Evolutionary conservation across 2,888 invertebrate species (phyloP), one percentile per base, ranked within the genome.

Genomic region (Dimorphilus gyrociliatus): DNA sequence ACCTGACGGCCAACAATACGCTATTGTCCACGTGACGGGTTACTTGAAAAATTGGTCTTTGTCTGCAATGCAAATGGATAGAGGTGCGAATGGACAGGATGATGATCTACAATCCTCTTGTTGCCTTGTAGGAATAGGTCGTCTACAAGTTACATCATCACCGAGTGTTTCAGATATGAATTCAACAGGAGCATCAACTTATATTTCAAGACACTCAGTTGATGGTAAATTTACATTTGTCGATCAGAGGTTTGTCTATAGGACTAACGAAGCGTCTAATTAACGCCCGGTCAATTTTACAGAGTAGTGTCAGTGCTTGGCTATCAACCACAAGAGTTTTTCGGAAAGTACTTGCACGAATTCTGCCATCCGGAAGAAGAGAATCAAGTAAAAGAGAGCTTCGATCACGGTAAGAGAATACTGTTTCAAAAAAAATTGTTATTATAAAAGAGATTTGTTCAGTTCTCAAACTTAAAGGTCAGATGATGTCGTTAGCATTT

Each of bases 21-120:
- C 92, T 8, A 92, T 97, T 18, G 88, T 97, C 14, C 97, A 99
- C 62, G 94, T 94, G 67, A 97, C 97, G 17, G 97, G 97, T 10
- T 97, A 99, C 63, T 88, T 97, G 34, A 97, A 97, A 66, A 94
- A 92, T 67, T 94, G 92, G 90, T 88, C 90, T 14, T 88, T 90
- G 19, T 78, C 85, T 60, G n/a, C n/a, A n/a, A n/a, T n/a, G n/a
- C n/a, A n/a, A n/a, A n/a, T n/a, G n/a, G n/a, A n/a, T n/a, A n/a
- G n/a, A n/a, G n/a, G n/a, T n/a, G n/a, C n/a, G n/a, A n/a, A n/a
- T n/a, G n/a, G n/a, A n/a, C 72, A 81, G 4, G 30, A 27, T 7
- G 54, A 55, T 8, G 36, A 39, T 17, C 52, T 51, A 21, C 51
- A 60, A 17, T 72, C 76, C 44, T 85, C 90, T 63, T 90, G 86